Percentiles rank a stretch among this genome's conserved stretches.
Conservation (phyloP, 2,888 invertebrate species). For the Galerucella calmariensis region DNA sequence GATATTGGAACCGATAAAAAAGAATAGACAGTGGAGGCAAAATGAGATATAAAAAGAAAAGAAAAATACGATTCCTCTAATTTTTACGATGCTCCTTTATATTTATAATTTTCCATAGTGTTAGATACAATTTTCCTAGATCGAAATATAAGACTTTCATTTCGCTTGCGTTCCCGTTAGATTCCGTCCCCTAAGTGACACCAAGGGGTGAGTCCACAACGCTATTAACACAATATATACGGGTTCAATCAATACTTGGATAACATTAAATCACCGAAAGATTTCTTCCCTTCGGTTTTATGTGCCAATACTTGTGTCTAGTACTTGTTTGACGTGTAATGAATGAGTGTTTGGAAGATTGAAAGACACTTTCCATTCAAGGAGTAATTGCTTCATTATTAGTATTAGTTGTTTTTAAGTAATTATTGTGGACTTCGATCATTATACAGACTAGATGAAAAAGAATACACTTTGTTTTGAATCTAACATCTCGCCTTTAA, state of each 20-base stretch:
- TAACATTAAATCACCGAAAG: slow-evolving; percentile 27
- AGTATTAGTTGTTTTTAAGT: too few species aligned
- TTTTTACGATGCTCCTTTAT: not conserved
- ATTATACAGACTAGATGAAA: too few species aligned
- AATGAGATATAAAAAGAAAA: too few species aligned
- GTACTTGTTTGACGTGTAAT: not conserved
- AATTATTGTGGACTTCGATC: too few species aligned
- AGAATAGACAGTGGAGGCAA: too few species aligned
- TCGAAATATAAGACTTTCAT: slow-evolving; percentile 31
- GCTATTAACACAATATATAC: slow-evolving; percentile 48
- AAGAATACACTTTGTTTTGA: too few species aligned
- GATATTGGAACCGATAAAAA: too few species aligned
- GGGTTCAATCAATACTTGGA: slow-evolving; percentile 45
- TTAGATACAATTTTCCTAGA: slow-evolving; percentile 15
- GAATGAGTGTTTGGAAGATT: not conserved
- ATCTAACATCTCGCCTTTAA: too few species aligned
- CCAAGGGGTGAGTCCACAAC: slow-evolving; percentile 45
- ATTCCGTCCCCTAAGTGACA: slow-evolving; percentile 37
- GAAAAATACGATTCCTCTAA: too few species aligned
- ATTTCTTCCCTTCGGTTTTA: slow-evolving; percentile 20
- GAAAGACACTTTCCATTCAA: not conserved
- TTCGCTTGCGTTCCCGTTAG: slow-evolving; percentile 29
- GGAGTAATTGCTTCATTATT: too few species aligned
- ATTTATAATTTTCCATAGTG: not conserved
- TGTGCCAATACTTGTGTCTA: not conserved